Base-by-base conservation (phyloP, 2,888 invertebrate genomes). In the Bibio marci region DNA sequence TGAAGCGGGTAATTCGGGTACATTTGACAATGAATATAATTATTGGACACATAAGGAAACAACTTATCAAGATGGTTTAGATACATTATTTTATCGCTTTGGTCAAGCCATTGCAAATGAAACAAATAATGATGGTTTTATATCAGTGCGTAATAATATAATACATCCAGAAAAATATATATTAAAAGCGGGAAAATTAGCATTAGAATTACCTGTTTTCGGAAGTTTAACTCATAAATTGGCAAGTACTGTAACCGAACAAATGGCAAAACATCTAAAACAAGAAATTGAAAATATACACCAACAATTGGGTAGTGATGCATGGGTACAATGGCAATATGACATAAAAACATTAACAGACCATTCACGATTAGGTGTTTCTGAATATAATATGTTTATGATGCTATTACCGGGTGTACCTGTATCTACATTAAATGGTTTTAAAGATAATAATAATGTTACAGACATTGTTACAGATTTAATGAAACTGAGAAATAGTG, bases 401-500 rank as follows among this genome's bases (percentile, higher is more conserved):
- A 63, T 86, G 54, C 61, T 90, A 40, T 60, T 94, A 45, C 85
- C 85, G 0, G 91, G 90, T 33, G 73, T 80, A 5, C 78, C 86
- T 0, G 66, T 83, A 10, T 52, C 58, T 1, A 65, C 70, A 41
- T 52, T 67, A 0, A 45, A 50, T 26, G 49, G 51, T 26, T 47
- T 50, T 4, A 47, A 46, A 0, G 44, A 41, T 17, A 59, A 59
- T 34, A 48, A 50, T 15, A 37, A 37, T 22, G 14, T n/a, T 4
- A 33, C 32, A 15, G 54, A 38, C 13, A 50, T 48, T 2, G 52
- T 50, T 40, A 46, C 48, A 28, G 50, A 57, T 31, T 49, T 71
- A 41, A 50, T 61, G 19, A 35, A 51, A 5, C 49, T 70, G 42
- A 69, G 72, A 1, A 49, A 53, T 1, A 68, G 73, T 42, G 66